Conservation (phyloP, 2,888 invertebrate genomes). For the Agonopterix alstromeriana region DNA sequence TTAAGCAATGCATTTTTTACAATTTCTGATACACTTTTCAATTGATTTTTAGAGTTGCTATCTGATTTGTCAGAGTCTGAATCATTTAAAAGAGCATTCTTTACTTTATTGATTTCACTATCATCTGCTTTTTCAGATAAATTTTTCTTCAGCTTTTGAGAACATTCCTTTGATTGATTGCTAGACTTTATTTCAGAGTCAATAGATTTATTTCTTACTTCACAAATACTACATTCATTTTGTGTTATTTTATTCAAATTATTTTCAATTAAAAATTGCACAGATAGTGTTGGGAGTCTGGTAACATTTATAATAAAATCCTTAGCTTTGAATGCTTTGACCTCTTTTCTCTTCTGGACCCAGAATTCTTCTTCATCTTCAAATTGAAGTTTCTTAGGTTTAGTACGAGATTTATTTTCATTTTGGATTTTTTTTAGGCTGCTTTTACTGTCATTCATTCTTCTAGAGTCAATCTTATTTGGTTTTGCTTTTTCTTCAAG, state of each 20-base stretch:
- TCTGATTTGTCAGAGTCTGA: constrained; percentile 1
- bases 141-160: no score
- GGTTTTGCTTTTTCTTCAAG: constrained; percentile 1
- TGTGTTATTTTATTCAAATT: constrained; percentile 39
- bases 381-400: constrained; percentile 10
- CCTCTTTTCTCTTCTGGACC: constrained; percentile 37
- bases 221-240: constrained; percentile 30
- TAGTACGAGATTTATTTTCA: constrained; percentile 4
- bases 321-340: constrained; percentile 44
- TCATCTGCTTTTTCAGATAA: no score
- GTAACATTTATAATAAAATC: constrained; percentile 35
- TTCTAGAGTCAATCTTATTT: constrained; percentile 9
- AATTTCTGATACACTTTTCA: constrained; percentile 1
- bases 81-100: constrained; percentile 7
- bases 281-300: constrained; percentile 37
- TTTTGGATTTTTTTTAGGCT: constrained; percentile 1
- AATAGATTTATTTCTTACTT: constrained; percentile 11
- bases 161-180: no score
- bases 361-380: constrained; percentile 21
- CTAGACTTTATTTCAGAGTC: no score
- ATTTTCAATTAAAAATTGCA: constrained; percentile 30
- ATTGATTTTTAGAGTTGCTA: constrained; percentile 2
- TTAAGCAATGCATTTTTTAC: constrained; percentile 16
- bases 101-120: constrained; percentile 18
- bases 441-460: constrained; percentile 7